Base-by-base conservation (phyloP, 2,797 vertebrate species). In the Cyclopterus lumpus region DNA sequence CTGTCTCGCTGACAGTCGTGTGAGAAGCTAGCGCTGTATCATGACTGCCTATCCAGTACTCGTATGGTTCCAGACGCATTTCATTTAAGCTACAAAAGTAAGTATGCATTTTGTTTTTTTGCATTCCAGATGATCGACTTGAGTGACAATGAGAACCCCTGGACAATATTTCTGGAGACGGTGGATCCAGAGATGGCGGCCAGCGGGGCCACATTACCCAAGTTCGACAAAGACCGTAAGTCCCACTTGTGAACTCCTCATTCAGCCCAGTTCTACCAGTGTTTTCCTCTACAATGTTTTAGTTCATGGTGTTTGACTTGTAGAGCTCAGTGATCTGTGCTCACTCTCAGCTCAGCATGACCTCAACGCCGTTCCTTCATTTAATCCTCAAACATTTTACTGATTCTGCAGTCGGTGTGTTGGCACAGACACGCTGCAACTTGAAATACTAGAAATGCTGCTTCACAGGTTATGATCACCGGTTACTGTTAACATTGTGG, bases 151-250 rank as follows among this genome's bases (percentile, higher is more conserved):
- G 98, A 99, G 91, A 99, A 99, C 90, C 98, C 98, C 16, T 99
- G 98, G 98, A 99, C 98, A 94, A 99, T 99, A 96, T 99, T 99
- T 94, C 95, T 99, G 94, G 98, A 99, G 93, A 99, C 98, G 0
- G 98, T 99, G 77, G 98, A 99, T 90, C 97, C 98, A 38, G 98
- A 99, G 93, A 94, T 99, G 96, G 98, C 98, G 4, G 97, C 97
- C 93, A 99, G 97, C 18, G 98, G 97, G 70, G 97, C 97, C 72
- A 99, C 98, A 6, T 95, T 99, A 93, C 98, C 98, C 89, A 99
- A 99, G 93, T 99, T 99, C 86, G 98, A 99, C 95, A 99, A 99
- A 97, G 98, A 99, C 92, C 97, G 98, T 99, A 93, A 97, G 98
- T 95, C 59, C 10, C 0, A 1, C 49, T 2, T 44, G 2, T 55